Evolutionary conservation across 2,797 vertebrate genomes (phyloP).

Genomic region (Chelidonichthys spinosus): DNA sequence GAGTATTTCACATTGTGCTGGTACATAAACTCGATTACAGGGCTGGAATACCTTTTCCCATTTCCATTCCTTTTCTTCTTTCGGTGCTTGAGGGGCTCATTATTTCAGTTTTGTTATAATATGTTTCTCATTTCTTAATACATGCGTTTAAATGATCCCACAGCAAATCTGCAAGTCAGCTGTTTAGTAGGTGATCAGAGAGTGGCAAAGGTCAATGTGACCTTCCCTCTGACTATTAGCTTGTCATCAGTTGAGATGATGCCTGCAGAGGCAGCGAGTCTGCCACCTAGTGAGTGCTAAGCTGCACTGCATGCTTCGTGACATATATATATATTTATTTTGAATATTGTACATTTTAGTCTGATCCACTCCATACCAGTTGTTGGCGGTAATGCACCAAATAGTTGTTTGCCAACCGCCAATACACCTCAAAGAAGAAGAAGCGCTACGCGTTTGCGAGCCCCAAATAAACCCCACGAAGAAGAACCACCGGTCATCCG

Average conservation of each 20-base stretch:
- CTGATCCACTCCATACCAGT: not conserved
- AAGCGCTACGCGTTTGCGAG: not conserved
- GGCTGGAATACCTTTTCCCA: too few relatives aligned
- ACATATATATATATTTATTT: too few relatives aligned
- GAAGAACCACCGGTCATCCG: not conserved
- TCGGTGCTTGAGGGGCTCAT: too few relatives aligned
- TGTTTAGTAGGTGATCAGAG: not conserved
- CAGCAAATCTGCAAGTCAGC: not conserved
- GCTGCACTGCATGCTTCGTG: constrained; percentile 9
- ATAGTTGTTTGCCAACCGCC: too few relatives aligned
- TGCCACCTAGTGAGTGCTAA: constrained; percentile 25
- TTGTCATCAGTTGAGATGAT: not conserved
- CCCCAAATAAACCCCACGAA: not conserved
- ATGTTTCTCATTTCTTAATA: too few relatives aligned
- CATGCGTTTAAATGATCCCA: not conserved
- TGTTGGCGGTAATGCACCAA: not conserved
- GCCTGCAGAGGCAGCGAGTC: not conserved
- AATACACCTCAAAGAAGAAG: not conserved
- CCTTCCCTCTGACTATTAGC: not conserved
- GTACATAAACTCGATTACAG: too few relatives aligned
- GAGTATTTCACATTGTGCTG: not conserved
- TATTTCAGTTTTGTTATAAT: too few relatives aligned
- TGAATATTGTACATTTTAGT: too few relatives aligned
- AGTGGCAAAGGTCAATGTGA: not conserved
- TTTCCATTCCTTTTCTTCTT: too few relatives aligned